Evolutionary conservation across 92 coral and sea anemone species (phyloP).

Genomic region (Zoanthus gigantus): DNA sequence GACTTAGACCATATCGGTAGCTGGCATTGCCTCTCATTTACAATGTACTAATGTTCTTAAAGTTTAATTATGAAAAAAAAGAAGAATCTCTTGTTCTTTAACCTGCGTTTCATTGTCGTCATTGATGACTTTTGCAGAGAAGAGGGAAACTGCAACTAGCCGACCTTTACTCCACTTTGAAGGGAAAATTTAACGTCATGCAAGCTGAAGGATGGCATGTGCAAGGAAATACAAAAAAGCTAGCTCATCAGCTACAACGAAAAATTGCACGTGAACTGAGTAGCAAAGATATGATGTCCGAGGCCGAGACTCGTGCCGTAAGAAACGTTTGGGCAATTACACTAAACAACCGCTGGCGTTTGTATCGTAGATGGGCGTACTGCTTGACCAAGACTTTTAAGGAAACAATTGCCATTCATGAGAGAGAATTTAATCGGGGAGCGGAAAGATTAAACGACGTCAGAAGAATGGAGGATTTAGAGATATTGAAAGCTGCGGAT

Average conservation of each 20-base stretch:
- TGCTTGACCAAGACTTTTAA: constrained; percentile 62
- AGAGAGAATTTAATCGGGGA: constrained; percentile 75
- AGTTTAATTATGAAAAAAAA: no score
- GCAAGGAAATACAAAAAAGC: constrained; percentile 50
- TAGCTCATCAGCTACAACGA: constrained; percentile 49
- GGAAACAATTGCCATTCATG: constrained; percentile 63
- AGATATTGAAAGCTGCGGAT: constrained; percentile 74
- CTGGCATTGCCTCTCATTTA: no score
- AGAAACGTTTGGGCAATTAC: constrained; percentile 69
- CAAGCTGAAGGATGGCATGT: constrained; percentile 68
- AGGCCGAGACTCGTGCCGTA: constrained; percentile 61
- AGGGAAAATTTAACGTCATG: neutral
- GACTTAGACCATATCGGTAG: no score
- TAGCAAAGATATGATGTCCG: constrained; percentile 78
- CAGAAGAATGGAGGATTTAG: constrained; percentile 74
- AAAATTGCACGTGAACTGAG: constrained; percentile 71
- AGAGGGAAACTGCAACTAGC: constrained; percentile 37
- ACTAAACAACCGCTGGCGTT: constrained; percentile 81
- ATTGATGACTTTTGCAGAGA: neutral
- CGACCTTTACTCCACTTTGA: constrained; percentile 51
- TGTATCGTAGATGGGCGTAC: constrained; percentile 89
- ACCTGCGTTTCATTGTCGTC: neutral
- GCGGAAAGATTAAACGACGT: constrained; percentile 70
- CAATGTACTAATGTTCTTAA: no score
- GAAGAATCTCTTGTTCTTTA: no score